These are phyloP conservation scores for Brachionus rubens DNA, from an alignment of 1,140 invertebrate species.

Conservation along the genomic window DNA sequence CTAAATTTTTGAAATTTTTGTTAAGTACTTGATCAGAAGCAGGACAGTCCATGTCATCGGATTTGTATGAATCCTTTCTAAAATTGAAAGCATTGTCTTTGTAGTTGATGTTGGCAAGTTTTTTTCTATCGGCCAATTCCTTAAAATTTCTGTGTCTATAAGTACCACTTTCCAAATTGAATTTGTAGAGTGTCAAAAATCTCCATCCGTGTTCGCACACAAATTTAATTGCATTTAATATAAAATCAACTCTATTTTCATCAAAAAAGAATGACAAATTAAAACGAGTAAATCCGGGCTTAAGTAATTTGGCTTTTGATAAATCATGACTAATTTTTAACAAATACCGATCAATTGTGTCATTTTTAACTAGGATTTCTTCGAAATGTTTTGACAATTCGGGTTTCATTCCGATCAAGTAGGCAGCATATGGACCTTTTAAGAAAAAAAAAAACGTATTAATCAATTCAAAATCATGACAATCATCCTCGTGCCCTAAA, in stretches of 20 bases:
- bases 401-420: background rate
- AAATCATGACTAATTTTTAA: conserved; percentile 10
- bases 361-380: conserved; percentile 36
- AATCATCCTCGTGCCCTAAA: no score
- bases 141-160: conserved; percentile 71
- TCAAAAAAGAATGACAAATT: conserved; percentile 80
- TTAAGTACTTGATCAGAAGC: conserved; percentile 26
- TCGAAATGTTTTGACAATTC: conserved; percentile 18
- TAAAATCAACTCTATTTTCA: conserved; percentile 72
- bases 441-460: background rate
- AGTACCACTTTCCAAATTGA: conserved; percentile 80
- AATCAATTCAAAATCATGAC: no score
- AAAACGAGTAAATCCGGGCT: conserved; percentile 79
- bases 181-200: conserved; percentile 77
- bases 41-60: background rate
- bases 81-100: conserved; percentile 28
- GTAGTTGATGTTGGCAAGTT: conserved; percentile 26
- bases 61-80: conserved; percentile 1
- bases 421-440: background rate
- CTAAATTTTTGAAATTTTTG: background rate
- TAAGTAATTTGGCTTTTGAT: conserved; percentile 45
- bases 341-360: background rate
- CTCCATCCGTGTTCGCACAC: conserved; percentile 84
- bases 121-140: conserved; percentile 10
- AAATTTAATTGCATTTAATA: conserved; percentile 78